Evolutionary conservation across 2,888 invertebrate species (phyloP), one percentile per base, ranked within the genome.

Genomic region (Metopia argyrocephala): DNA sequence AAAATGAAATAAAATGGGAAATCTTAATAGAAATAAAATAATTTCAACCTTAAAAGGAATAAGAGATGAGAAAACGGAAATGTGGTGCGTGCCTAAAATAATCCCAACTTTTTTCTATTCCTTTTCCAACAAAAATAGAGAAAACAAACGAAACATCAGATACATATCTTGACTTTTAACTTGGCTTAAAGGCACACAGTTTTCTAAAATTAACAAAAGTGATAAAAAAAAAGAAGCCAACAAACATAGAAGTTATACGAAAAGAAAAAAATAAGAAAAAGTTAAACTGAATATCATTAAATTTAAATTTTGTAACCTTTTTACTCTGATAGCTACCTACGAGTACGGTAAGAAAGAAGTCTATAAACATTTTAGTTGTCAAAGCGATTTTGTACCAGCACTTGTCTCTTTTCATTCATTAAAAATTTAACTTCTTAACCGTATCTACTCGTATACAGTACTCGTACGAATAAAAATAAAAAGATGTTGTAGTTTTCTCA

Each of bases 81-180:
- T 84, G 83, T 83, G 80, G 83, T 84, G 84, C 85, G 85, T 85
- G 85, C 84, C 83, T 82, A 83, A 84, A 85, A 85, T 84, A 85
- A 84, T 83, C 85, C 83, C 83, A 79, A 70, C 71, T 76, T 71
- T 73, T 76, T 76, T 59, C 18, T 56, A n/a, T 21, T 15, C 23
- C 48, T 9, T 25, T 76, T 64, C 28, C 54, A 31, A 38, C 38
- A 50, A 21, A 68, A 61, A 31, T 62, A 12, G 1, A n/a, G 15
- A n/a, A 68, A 54, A 28, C 46, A 66, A 31, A 31, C 31, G 31
- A 31, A 31, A 56, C 27, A 21, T 5, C 1, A 74, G 81, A 81
- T 82, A 76, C 50, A 48, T 65, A 79, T 76, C 78, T 79, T 74
- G 66, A 79, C 69, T 74, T 78, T 15, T 38, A 12, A 38, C 64